Evolutionary conservation across 2,888 invertebrate species (phyloP).

Genomic region (Conops quadrifasciatus): DNA sequence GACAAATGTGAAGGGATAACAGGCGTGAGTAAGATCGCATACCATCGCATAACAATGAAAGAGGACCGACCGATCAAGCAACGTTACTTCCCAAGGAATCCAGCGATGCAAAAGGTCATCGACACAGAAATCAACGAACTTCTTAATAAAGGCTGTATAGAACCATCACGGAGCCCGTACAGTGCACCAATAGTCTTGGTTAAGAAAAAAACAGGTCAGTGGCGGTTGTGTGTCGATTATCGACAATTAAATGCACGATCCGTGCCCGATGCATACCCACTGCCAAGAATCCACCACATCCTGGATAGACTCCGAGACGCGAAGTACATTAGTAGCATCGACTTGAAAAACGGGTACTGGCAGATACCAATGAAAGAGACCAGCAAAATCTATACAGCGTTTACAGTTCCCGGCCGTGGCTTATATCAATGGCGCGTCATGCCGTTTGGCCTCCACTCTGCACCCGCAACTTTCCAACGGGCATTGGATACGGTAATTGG

Average conservation of each 20-base stretch:
- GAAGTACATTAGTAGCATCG: neutral
- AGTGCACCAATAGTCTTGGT: neutral
- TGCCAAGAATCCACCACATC: neutral
- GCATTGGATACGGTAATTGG: neutral
- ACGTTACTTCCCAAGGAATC: neutral
- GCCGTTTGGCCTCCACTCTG: neutral
- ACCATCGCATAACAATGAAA: neutral
- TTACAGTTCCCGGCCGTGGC: conserved; percentile 1
- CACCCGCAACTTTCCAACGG: conserved; percentile 6
- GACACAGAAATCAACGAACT: neutral
- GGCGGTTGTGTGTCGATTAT: conserved; percentile 1
- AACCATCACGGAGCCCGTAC: neutral
- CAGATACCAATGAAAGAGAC: neutral
- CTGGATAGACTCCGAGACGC: conserved; percentile 3
- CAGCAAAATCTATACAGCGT: conserved; percentile 2
- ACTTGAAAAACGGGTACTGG: conserved; percentile 1
- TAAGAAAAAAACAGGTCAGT: neutral
- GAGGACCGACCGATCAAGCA: neutral
- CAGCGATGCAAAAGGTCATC: neutral
- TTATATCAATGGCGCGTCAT: conserved; percentile 4
- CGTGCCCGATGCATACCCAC: neutral
- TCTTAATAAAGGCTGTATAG: neutral
- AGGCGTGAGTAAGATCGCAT: neutral
- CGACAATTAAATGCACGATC: neutral
- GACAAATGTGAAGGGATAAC: neutral